phyloP scores from a whole-genome alignment of 2,888 invertebrate genomes.

The Holacanthella duospinosa region DNA sequence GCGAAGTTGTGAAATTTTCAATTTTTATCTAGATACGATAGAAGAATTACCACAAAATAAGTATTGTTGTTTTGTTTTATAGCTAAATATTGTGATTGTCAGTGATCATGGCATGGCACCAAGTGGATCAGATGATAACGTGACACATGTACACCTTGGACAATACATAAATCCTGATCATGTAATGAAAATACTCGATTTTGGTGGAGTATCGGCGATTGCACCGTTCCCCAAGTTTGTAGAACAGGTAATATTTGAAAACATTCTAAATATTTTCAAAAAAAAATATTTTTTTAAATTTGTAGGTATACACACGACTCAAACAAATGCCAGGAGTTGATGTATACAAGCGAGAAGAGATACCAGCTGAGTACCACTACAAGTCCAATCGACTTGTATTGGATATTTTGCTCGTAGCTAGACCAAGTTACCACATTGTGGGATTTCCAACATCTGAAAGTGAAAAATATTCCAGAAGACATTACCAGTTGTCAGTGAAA shows the following conservation, averaged over 20 bases:
- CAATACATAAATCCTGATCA: conserved; percentile 36
- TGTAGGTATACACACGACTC: conserved; percentile 36
- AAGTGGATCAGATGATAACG: conserved; percentile 35
- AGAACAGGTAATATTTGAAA: not conserved
- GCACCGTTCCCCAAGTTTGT: conserved; percentile 26
- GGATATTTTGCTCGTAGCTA: conserved; percentile 43
- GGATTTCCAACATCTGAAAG: conserved; percentile 24
- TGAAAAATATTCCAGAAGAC: conserved; percentile 9
- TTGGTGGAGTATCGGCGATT: conserved; percentile 39
- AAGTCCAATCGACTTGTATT: conserved; percentile 42
- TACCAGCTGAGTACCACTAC: conserved; percentile 44
- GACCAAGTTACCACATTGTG: conserved; percentile 40
- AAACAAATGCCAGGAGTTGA: conserved; percentile 35
- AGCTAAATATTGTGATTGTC: conserved; percentile 41
- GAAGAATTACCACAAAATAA: not conserved
- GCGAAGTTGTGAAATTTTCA: too few relatives aligned
- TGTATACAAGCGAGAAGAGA: conserved; percentile 42
- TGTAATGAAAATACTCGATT: conserved; percentile 37
- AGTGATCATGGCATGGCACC: conserved; percentile 43
- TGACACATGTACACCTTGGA: conserved; percentile 38
- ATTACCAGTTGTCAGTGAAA: not conserved
- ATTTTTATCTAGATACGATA: too few relatives aligned
- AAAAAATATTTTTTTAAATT: not conserved
- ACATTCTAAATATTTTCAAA: not conserved
- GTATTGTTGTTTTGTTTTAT: conserved; percentile 7